Conservation (phyloP, 2,797 vertebrate genomes). For the Enteromius argenteus region DNA sequence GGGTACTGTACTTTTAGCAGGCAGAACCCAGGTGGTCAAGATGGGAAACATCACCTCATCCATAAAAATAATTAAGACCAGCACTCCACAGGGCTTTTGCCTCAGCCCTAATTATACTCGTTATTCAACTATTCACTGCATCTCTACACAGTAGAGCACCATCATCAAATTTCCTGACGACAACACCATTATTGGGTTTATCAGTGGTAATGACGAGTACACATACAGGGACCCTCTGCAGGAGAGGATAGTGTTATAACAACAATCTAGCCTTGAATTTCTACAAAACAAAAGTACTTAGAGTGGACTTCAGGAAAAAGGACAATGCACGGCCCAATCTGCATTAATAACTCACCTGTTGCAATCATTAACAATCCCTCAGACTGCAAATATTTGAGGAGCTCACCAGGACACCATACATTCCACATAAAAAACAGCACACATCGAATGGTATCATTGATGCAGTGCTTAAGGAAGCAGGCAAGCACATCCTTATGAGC, state of each 20-base stretch:
- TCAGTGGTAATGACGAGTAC: constrained; percentile 24
- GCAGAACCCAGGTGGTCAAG: constrained; percentile 44
- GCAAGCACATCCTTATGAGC: not conserved
- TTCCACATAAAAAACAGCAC: not conserved
- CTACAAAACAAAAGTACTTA: not conserved
- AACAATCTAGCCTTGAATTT: constrained; percentile 11
- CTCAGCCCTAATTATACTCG: constrained; percentile 34
- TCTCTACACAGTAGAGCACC: constrained; percentile 20
- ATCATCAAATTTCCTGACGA: constrained; percentile 40
- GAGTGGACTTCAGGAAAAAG: constrained; percentile 8
- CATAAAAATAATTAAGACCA: constrained; percentile 44
- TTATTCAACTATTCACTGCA: constrained; percentile 41
- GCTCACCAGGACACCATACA: constrained; percentile 24
- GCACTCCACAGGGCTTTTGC: constrained; percentile 33
- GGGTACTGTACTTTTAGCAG: not conserved
- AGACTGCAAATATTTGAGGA: constrained; percentile 13
- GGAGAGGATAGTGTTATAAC: constrained; percentile 26
- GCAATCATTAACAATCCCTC: constrained; percentile 40
- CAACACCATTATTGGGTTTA: constrained; percentile 38
- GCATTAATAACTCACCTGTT: constrained; percentile 28
- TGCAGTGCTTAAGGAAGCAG: not conserved
- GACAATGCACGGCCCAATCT: not conserved
- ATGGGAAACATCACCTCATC: constrained; percentile 42
- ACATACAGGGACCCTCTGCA: constrained; percentile 7
- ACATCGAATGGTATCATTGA: not conserved